Conservation (phyloP, 1,140 invertebrate species). For the Hypsibius dujardini region DNA sequence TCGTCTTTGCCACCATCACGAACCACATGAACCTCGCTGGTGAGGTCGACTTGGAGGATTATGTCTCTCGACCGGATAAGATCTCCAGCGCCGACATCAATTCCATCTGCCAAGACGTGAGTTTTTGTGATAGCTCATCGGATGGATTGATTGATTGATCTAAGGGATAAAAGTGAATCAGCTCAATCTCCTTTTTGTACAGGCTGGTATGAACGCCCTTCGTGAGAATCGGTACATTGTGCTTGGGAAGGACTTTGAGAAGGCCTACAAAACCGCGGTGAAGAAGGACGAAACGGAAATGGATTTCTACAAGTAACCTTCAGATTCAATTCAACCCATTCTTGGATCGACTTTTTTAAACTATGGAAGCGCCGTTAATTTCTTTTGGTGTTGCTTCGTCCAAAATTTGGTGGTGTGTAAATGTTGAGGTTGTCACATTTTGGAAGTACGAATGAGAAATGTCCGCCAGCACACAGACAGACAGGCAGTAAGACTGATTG, state of each 20-base stretch:
- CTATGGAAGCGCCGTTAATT: too few species aligned
- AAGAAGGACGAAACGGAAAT: conserved; percentile 99
- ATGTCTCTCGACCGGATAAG: conserved; percentile 88
- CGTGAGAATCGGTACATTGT: conserved; percentile 97
- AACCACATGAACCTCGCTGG: conserved; percentile 98
- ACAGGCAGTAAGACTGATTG: too few species aligned
- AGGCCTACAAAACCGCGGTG: conserved; percentile 97
- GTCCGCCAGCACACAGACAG: too few species aligned
- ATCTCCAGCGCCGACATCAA: conserved; percentile 99
- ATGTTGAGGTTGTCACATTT: too few species aligned
- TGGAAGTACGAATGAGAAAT: too few species aligned
- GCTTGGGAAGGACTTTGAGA: conserved; percentile 95
- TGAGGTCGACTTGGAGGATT: conserved; percentile 97
- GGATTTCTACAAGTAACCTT: conserved; percentile 91
- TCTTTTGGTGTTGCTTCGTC: too few species aligned
- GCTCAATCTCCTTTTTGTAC: conserved; percentile 24
- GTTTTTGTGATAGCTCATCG: conserved; percentile 24
- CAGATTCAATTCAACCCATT: too few species aligned
- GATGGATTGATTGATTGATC: too few species aligned
- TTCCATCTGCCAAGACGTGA: conserved; percentile 95
- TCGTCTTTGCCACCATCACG: conserved; percentile 95
- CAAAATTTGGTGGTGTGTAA: too few species aligned
- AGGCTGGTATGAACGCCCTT: conserved; percentile 81
- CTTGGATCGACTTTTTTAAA: too few species aligned
- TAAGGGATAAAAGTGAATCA: not conserved